Evolutionary conservation across 2,888 invertebrate species (phyloP), one percentile per base, ranked within the genome.

Genomic region (Chrysotoxum bicinctum): DNA sequence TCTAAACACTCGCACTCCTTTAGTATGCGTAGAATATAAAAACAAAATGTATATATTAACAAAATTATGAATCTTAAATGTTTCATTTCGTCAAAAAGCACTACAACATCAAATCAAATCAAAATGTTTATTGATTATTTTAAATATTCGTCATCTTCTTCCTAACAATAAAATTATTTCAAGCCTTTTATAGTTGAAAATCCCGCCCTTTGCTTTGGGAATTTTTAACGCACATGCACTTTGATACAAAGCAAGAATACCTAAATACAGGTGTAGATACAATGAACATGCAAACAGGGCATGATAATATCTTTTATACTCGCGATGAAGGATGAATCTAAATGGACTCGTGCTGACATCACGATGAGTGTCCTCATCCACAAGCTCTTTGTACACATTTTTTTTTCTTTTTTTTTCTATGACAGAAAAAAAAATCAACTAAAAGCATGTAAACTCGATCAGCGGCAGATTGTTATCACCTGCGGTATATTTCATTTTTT

Each of bases 401-500:
- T 40, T 30, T 30, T 62, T 23, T 40, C 16, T 30, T 62, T 23
- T 40, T 40, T 52, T 5, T 35, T 64, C 30, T 26, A 5, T 16
- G 14, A 23, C 23, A 35, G 6, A 68, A 45, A 43, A 45, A 32
- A 45, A 78, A 83, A 60, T 75, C 74, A 70, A 72, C 84, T 72
- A 72, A 75, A 79, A 84, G 75, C 84, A 80, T 75, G 84, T 84
- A 72, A 79, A 84, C 75, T 84, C 80, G 70, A 84, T 75, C 84
- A 84, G 66, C 66, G 60, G 45, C 80, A 80, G 84, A 84, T 84
- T 84, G 84, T 80, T 84, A 84, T 84, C 84, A 80, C 84, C 84
- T 75, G 80, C 58, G 54, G 70, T 26, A 45, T 68, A 54, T 52
- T 43, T 35, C 35, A 35, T 35, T 73, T n/a, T 70, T 35, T 73